These are phyloP conservation scores for Cyaniris semiargus DNA, from an alignment of 2,888 invertebrate species.

Conservation along the genomic window DNA sequence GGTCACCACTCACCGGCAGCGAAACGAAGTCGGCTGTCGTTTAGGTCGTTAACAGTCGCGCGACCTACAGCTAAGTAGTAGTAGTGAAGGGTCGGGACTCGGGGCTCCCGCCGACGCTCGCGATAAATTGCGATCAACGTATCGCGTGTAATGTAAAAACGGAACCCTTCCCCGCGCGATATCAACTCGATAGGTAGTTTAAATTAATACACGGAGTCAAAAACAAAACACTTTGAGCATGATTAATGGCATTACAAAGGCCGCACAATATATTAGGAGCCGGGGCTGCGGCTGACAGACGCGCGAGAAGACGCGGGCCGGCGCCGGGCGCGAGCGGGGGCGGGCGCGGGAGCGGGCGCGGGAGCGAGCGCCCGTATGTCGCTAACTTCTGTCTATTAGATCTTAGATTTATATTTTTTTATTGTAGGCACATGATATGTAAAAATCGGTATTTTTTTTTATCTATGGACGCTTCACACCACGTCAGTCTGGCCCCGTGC, in stretches of 20 bases:
- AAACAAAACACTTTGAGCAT: constrained; percentile 60
- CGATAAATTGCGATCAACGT: not conserved
- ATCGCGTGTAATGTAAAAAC: not conserved
- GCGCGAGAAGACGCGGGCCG: constrained; percentile 53
- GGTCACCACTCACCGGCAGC: too few species aligned
- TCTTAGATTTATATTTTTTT: too few species aligned
- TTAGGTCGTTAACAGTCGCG: too few species aligned
- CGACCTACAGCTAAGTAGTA: too few species aligned
- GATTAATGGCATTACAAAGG: constrained; percentile 75
- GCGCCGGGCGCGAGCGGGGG: constrained; percentile 43
- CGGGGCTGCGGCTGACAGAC: constrained; percentile 64
- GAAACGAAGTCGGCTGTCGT: too few species aligned
- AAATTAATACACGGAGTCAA: constrained; percentile 61
- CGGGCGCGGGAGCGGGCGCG: constrained; percentile 10
- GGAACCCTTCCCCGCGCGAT: constrained; percentile 8
- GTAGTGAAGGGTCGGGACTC: too few species aligned
- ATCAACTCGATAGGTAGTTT: constrained; percentile 45
- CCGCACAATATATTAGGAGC: constrained; percentile 64
- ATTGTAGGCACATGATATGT: too few species aligned
- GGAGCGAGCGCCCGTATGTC: not conserved
- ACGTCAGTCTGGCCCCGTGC: too few species aligned
- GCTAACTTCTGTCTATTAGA: too few species aligned
- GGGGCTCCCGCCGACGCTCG: too few species aligned
- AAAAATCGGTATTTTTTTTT: too few species aligned
- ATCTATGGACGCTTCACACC: too few species aligned